Evolutionary conservation across 2,797 vertebrate species (phyloP).

Genomic region (Rhinophrynus dorsalis): DNA sequence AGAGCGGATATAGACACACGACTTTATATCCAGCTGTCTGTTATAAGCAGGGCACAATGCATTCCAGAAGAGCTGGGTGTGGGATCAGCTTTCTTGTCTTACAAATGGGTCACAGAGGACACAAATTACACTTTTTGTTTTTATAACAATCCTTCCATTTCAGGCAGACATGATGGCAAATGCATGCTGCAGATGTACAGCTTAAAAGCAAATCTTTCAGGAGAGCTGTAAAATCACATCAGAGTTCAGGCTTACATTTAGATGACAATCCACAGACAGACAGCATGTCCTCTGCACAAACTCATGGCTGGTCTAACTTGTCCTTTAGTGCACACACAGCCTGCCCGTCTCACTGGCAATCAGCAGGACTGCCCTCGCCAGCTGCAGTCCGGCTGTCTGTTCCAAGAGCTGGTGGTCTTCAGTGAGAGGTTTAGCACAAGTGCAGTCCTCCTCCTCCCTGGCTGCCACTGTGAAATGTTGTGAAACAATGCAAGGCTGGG

Average conservation of each 20-base stretch:
- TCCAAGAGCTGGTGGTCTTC: conserved; percentile 30
- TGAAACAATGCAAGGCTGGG: conserved; percentile 33
- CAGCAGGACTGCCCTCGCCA: neutral
- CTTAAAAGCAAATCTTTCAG: conserved; percentile 7
- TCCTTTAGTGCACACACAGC: neutral
- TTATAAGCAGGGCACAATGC: conserved; percentile 43
- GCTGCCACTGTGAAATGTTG: conserved; percentile 25
- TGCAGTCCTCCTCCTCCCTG: conserved; percentile 27
- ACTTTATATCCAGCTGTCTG: conserved; percentile 49
- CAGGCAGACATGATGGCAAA: neutral
- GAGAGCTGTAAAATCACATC: conserved; percentile 4
- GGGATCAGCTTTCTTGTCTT: conserved; percentile 37
- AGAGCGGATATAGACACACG: conserved; percentile 46
- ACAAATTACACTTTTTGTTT: conserved; percentile 14
- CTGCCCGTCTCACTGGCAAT: conserved; percentile 11
- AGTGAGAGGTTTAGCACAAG: conserved; percentile 24
- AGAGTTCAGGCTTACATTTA: neutral
- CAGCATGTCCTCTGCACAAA: conserved; percentile 2
- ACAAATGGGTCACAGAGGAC: conserved; percentile 31
- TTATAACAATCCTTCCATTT: conserved; percentile 12
- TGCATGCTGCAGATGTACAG: neutral
- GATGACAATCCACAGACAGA: conserved; percentile 17
- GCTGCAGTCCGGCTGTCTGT: conserved; percentile 19
- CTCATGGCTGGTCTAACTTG: conserved; percentile 30
- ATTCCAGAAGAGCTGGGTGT: conserved; percentile 28